Evolutionary conservation across 2,888 invertebrate genomes (phyloP).

Genomic region (Chelonus formosanus): DNA sequence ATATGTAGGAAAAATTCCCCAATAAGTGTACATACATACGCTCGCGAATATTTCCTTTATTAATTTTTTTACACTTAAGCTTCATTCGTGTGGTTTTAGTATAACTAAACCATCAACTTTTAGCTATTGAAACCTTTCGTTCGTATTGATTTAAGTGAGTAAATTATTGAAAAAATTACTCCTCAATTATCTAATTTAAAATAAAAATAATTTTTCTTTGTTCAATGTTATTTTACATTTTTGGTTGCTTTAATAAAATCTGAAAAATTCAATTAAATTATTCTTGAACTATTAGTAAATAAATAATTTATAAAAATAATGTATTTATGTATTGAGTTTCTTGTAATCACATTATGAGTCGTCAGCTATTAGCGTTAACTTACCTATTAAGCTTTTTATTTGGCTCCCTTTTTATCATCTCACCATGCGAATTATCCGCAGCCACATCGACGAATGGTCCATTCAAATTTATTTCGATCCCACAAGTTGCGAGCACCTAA

Average conservation of each 20-base stretch:
- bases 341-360: too few relatives aligned
- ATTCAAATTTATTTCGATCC: slow-evolving; percentile 20
- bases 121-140: not conserved
- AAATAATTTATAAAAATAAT: too few relatives aligned
- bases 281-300: too few relatives aligned
- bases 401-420: slow-evolving; percentile 12
- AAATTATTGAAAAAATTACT: not conserved
- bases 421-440: slow-evolving; percentile 18
- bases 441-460: not conserved
- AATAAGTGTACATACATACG: slow-evolving; percentile 43
- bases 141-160: not conserved
- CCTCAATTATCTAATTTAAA: too few relatives aligned
- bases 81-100: slow-evolving; percentile 16
- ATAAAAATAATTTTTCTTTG: too few relatives aligned
- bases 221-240: too few relatives aligned
- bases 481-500: not conserved
- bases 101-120: slow-evolving; percentile 18
- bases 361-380: too few relatives aligned
- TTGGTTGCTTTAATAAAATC: too few relatives aligned
- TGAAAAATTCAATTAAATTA: too few relatives aligned
- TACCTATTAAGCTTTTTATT: not conserved
- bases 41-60: slow-evolving; percentile 58
- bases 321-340: too few relatives aligned
- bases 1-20: slow-evolving; percentile 44
- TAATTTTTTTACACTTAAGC: slow-evolving; percentile 50